phyloP scores from a whole-genome alignment of 2,113 vertebrate genomes.

The Dissostichus mawsoni region DNA sequence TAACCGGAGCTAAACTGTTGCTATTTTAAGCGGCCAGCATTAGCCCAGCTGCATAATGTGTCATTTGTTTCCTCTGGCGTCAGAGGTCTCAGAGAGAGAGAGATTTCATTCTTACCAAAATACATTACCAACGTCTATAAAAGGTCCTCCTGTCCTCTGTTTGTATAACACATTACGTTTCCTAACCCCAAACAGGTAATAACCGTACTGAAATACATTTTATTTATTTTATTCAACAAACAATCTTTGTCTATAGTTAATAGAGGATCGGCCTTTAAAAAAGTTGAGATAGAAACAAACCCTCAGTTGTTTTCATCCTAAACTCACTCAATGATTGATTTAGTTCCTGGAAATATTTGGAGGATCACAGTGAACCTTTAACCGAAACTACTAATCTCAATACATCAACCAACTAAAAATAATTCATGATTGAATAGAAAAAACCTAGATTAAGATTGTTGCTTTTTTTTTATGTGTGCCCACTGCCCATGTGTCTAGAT shows the following conservation, averaged over 20 bases:
- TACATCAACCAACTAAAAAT: neutral
- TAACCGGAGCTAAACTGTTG: slow-evolving; percentile 58
- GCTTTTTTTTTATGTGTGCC: no score
- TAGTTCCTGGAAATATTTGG: neutral
- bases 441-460: neutral
- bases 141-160: neutral
- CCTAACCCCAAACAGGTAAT: neutral
- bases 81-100: slow-evolving; percentile 32
- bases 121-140: neutral
- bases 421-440: neutral
- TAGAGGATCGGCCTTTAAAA: neutral
- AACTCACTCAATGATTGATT: neutral
- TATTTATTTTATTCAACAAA: slow-evolving; percentile 22
- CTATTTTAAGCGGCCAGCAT: slow-evolving; percentile 64
- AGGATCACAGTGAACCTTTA: slow-evolving; percentile 4
- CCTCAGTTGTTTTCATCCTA: neutral
- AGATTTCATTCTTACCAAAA: neutral
- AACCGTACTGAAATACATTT: neutral
- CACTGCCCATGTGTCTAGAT: no score
- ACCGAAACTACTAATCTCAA: neutral
- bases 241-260: slow-evolving; percentile 30
- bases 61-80: slow-evolving; percentile 65
- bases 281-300: neutral
- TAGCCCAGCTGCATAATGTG: slow-evolving; percentile 68
- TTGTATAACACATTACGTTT: neutral